Conservation (phyloP, 1,140 invertebrate species). For the Drosophila rhopaloa region DNA sequence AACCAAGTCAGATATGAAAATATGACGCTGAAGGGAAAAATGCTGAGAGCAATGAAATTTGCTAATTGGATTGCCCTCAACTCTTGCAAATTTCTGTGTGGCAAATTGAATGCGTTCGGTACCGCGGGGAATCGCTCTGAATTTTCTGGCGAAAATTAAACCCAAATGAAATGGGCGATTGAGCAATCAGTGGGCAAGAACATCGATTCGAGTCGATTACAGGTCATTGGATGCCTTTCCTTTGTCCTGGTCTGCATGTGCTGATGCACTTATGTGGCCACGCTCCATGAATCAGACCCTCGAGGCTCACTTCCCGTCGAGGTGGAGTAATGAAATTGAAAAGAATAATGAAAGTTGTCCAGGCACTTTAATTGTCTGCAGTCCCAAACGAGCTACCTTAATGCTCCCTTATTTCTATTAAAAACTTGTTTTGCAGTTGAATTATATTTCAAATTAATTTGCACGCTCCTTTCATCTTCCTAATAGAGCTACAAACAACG, state of each 20-base stretch:
- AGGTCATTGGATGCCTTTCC: conserved; percentile 18
- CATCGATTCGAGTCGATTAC: conserved; percentile 30
- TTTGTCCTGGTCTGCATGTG: background rate
- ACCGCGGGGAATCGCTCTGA: conserved; percentile 4
- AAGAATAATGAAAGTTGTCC: conserved; percentile 11
- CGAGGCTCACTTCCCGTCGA: background rate
- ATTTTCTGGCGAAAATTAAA: conserved; percentile 43
- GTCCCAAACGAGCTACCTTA: background rate
- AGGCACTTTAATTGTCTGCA: conserved; percentile 10
- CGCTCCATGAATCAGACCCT: conserved; percentile 5
- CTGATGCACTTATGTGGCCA: conserved; percentile 17
- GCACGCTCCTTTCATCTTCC: conserved; percentile 12
- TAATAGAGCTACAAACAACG: background rate
- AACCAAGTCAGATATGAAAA: conserved; percentile 33
- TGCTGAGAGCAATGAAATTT: conserved; percentile 43
- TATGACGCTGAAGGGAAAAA: conserved; percentile 26
- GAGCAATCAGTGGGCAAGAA: conserved; percentile 34
- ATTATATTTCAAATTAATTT: conserved; percentile 45
- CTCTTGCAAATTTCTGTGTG: conserved; percentile 8
- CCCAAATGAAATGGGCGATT: conserved; percentile 41
- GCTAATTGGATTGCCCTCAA: conserved; percentile 37
- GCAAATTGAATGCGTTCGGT: conserved; percentile 16
- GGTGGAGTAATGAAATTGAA: conserved; percentile 13
- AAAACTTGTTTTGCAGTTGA: conserved; percentile 26
- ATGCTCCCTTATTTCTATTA: background rate